Conservation (phyloP, 2,113 vertebrate genomes). For the Erinaceus europaeus region DNA sequence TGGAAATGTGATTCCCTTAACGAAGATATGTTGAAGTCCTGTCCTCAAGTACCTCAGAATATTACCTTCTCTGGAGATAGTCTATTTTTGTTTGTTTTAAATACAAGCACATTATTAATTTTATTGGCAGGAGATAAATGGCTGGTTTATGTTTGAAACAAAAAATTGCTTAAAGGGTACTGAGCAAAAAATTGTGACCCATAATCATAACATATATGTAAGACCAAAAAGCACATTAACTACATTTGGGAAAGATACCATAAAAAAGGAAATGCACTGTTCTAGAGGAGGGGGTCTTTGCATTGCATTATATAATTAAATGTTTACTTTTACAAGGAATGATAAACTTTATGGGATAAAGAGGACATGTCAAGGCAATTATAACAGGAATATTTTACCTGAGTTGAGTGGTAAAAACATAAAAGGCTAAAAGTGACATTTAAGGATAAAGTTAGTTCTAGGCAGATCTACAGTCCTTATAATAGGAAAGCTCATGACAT, state of each 20-base stretch:
- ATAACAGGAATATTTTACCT: not conserved
- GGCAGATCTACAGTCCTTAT: not conserved
- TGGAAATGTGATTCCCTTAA: not conserved
- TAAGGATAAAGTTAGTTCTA: slow-evolving; percentile 7
- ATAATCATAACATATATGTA: too few relatives aligned
- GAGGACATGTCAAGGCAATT: slow-evolving; percentile 10
- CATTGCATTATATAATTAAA: not conserved
- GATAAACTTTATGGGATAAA: slow-evolving; percentile 2
- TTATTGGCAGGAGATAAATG: too few relatives aligned
- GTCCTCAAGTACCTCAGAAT: not conserved
- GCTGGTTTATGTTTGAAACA: too few relatives aligned
- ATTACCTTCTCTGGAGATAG: not conserved
- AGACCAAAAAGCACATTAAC: too few relatives aligned
- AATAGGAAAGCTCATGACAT: not conserved
- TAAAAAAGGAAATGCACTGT: too few relatives aligned
- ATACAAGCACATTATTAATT: too few relatives aligned
- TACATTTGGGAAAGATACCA: too few relatives aligned
- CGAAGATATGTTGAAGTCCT: not conserved
- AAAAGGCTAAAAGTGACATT: not conserved
- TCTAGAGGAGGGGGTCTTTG: too few relatives aligned
- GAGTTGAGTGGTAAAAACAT: not conserved
- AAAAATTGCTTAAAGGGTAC: too few relatives aligned
- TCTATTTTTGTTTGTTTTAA: too few relatives aligned
- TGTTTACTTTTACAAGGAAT: not conserved
- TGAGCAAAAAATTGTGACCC: too few relatives aligned